phyloP scores from a whole-genome alignment of 2,797 vertebrate species.

The Sylvia borin region DNA sequence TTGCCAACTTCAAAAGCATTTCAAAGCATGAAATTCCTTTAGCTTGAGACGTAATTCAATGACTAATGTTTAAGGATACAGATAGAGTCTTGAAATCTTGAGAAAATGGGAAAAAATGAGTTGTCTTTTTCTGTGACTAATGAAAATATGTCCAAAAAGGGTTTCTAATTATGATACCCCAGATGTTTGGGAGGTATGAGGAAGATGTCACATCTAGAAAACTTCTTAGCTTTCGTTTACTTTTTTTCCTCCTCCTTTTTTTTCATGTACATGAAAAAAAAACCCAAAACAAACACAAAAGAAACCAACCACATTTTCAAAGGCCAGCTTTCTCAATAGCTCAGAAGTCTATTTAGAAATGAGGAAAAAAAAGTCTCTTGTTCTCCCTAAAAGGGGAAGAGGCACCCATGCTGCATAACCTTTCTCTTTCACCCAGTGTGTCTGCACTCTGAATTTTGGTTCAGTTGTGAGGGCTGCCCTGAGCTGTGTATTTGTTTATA shows the following conservation, averaged over 20 bases:
- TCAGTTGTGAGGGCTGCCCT: not conserved
- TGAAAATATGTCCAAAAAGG: not conserved
- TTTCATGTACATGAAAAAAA: not conserved
- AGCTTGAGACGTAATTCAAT: slow-evolving; percentile 18
- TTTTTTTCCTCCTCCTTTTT: not conserved
- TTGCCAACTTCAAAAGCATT: slow-evolving; percentile 26
- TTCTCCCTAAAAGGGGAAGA: not conserved
- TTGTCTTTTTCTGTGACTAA: slow-evolving; percentile 26
- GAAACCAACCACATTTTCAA: not conserved
- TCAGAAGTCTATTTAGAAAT: not conserved
- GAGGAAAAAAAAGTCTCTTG: not conserved
- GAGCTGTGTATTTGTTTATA: not conserved
- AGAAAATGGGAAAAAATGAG: slow-evolving; percentile 16
- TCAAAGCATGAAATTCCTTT: slow-evolving; percentile 21
- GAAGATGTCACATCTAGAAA: not conserved
- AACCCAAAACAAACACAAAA: too few species aligned
- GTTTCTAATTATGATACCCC: not conserved
- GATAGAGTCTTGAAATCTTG: slow-evolving; percentile 25
- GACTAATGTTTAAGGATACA: slow-evolving; percentile 5
- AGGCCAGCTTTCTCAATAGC: not conserved
- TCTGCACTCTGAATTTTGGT: not conserved
- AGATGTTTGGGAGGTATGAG: not conserved
- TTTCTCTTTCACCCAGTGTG: not conserved
- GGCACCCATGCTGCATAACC: not conserved
- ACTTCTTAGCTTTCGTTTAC: not conserved